Conservation (phyloP, 1,140 invertebrate species). For the Bombus huntii region DNA sequence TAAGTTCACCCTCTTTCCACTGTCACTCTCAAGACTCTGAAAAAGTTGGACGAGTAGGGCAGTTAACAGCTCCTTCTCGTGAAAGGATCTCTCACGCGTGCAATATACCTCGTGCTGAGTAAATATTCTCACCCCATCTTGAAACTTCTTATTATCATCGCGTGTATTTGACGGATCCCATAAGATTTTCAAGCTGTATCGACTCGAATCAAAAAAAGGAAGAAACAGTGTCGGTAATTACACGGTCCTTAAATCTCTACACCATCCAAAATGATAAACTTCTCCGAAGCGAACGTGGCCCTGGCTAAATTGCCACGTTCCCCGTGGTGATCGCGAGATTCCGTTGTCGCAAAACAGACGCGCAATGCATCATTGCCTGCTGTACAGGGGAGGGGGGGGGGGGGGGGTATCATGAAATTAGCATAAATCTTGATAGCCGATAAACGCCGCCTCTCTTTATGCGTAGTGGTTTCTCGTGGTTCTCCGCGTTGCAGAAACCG, state of each 20-base stretch:
- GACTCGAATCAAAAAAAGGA: neutral
- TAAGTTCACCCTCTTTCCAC: neutral
- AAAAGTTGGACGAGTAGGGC: slow-evolving; percentile 22
- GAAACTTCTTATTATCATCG: neutral
- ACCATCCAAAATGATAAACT: neutral
- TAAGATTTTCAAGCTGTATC: neutral
- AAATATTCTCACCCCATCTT: neutral
- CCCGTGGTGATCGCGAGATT: slow-evolving; percentile 3
- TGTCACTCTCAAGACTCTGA: neutral
- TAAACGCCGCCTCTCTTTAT: slow-evolving; percentile 3
- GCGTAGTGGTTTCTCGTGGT: neutral
- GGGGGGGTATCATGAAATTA: slow-evolving; percentile 11
- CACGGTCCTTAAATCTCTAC: neutral
- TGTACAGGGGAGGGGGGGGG: neutral
- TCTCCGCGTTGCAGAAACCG: slow-evolving; percentile 1
- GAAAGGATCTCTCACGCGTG: slow-evolving; percentile 10
- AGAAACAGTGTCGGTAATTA: neutral
- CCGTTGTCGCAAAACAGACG: neutral
- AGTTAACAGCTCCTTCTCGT: slow-evolving; percentile 25
- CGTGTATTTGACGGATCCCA: neutral
- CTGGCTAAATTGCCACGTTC: slow-evolving; percentile 6
- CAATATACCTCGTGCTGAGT: neutral
- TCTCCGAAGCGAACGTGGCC: neutral
- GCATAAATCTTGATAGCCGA: slow-evolving; percentile 35
- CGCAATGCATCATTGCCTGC: neutral